Evolutionary conservation across 2,888 invertebrate genomes (phyloP).

Genomic region (Malacosoma neustria): DNA sequence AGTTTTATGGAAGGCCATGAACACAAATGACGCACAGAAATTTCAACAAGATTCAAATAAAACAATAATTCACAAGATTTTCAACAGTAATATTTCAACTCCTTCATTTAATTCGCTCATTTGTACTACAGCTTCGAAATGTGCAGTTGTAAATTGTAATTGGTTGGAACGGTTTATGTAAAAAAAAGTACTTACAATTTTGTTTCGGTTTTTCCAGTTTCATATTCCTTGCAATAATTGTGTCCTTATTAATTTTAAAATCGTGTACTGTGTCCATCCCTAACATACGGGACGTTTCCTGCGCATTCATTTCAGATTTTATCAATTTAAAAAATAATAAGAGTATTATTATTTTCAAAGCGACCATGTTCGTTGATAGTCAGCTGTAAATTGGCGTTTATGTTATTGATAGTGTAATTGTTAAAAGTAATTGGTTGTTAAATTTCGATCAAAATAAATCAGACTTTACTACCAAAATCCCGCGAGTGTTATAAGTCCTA

Average conservation of each 20-base stretch:
- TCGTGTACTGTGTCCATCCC: slow-evolving; percentile 43
- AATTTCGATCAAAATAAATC: too few species aligned
- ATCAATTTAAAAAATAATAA: slow-evolving; percentile 9
- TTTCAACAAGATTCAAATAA: too few species aligned
- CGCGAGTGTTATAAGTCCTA: too few species aligned
- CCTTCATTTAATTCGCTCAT: too few species aligned
- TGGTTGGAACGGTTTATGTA: too few species aligned
- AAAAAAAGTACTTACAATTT: slow-evolving; percentile 27
- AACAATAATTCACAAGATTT: too few species aligned
- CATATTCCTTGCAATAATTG: slow-evolving; percentile 44
- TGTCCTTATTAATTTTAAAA: slow-evolving; percentile 46
- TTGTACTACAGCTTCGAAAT: too few species aligned
- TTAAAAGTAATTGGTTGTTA: background rate
- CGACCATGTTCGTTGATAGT: slow-evolving; percentile 10
- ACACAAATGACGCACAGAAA: too few species aligned
- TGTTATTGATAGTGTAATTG: background rate
- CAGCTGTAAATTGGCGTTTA: background rate
- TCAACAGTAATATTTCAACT: too few species aligned
- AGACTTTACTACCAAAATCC: too few species aligned
- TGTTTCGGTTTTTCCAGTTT: slow-evolving; percentile 33
- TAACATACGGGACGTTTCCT: slow-evolving; percentile 23
- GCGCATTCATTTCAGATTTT: slow-evolving; percentile 9
- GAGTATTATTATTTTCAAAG: slow-evolving; percentile 5
- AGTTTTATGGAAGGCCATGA: too few species aligned
- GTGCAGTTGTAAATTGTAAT: too few species aligned